phyloP scores from a whole-genome alignment of 2,888 invertebrate genomes.

The Eulithis prunata region DNA sequence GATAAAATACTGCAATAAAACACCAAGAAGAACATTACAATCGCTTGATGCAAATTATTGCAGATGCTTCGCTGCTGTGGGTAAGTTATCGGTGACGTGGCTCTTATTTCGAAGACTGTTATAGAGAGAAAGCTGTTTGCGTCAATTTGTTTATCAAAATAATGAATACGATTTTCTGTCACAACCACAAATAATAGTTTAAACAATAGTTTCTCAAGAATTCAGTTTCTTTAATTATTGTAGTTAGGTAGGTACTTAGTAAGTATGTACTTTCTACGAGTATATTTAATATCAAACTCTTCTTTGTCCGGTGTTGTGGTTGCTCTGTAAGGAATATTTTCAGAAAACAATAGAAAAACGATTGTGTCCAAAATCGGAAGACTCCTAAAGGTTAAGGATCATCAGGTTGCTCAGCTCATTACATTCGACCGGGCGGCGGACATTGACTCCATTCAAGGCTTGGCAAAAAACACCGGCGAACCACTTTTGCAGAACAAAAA shows the following conservation, averaged over 20 bases:
- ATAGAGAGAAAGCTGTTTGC: conserved; percentile 1
- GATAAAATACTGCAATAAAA: conserved; percentile 27
- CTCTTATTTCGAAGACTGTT: conserved; percentile 5
- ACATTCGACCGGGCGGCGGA: conserved; percentile 35
- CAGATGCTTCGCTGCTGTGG: conserved; percentile 15
- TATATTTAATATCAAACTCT: too few species aligned
- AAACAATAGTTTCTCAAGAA: too few species aligned
- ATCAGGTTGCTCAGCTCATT: conserved; percentile 12
- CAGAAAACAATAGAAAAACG: background rate
- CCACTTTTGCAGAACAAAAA: conserved; percentile 40
- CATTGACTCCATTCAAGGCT: conserved; percentile 42
- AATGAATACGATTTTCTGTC: too few species aligned
- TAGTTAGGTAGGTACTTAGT: too few species aligned
- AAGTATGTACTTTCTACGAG: too few species aligned
- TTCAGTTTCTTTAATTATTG: too few species aligned
- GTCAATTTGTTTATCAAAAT: too few species aligned
- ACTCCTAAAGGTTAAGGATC: conserved; percentile 1
- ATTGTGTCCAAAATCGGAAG: background rate
- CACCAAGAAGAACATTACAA: conserved; percentile 17
- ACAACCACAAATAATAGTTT: too few species aligned
- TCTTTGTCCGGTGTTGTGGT: too few species aligned
- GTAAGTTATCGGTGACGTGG: background rate
- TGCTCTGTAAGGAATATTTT: background rate
- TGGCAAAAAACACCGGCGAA: conserved; percentile 27
- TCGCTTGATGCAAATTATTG: conserved; percentile 3